Evolutionary conservation across 1,140 invertebrate species (phyloP).

Genomic region (Anastrepha obliqua): DNA sequence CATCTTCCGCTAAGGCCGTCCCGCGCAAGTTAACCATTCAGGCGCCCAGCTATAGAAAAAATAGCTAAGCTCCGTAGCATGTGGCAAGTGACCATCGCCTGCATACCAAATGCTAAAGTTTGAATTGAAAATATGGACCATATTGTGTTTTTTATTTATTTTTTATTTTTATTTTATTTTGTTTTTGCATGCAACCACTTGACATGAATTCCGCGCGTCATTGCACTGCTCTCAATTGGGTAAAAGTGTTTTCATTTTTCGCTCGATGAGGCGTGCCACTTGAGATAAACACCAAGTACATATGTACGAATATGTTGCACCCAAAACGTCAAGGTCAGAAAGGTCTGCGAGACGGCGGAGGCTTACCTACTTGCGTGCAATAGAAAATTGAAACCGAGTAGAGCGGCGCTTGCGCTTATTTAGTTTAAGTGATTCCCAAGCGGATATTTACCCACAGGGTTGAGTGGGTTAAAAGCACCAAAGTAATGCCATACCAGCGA

Average conservation of each 20-base stretch:
- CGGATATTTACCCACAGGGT: slow-evolving; percentile 20
- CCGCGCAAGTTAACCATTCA: too few relatives aligned
- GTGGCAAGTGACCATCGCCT: neutral
- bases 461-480: slow-evolving; percentile 35
- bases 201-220: slow-evolving; percentile 22
- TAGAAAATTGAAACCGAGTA: neutral
- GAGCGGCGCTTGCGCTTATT: slow-evolving; percentile 36
- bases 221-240: slow-evolving; percentile 28
- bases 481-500: neutral
- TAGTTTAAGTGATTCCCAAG: slow-evolving; percentile 33
- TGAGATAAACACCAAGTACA: neutral
- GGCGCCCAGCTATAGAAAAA: too few relatives aligned
- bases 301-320: neutral
- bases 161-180: too few relatives aligned
- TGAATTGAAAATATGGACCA: neutral
- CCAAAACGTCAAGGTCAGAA: slow-evolving; percentile 5
- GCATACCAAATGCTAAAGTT: neutral
- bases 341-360: neutral
- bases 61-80: too few relatives aligned
- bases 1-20: too few relatives aligned
- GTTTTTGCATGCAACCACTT: neutral
- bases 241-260: slow-evolving; percentile 45
- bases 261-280: neutral
- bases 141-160: too few relatives aligned
- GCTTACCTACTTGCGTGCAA: neutral